A percentile compares a stretch with the other conserved stretches of the same genome.
Conservation (phyloP, 2,797 vertebrate genomes). For the Luscinia luscinia region DNA sequence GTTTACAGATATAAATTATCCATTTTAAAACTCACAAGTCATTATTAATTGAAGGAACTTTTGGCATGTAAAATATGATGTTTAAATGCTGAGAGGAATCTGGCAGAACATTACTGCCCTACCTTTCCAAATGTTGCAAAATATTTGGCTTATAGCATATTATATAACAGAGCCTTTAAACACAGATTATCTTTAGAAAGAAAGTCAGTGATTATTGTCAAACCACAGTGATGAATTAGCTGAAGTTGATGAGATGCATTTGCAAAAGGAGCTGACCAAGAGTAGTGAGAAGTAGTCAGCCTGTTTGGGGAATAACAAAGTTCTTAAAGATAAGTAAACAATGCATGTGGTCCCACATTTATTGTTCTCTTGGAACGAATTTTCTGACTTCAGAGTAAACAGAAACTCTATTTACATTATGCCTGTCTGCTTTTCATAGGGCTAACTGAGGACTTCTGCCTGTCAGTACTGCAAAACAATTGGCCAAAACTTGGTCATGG, state of each 20-base stretch:
- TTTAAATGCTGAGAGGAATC: slow-evolving; percentile 54
- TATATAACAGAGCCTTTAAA: slow-evolving; percentile 59
- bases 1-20: slow-evolving; percentile 28
- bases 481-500: not conserved
- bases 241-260: slow-evolving; percentile 42
- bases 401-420: slow-evolving; percentile 23
- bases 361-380: slow-evolving; percentile 32
- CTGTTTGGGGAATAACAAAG: slow-evolving; percentile 6
- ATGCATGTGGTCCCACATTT: not conserved
- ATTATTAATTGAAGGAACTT: slow-evolving; percentile 45
- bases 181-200: slow-evolving; percentile 55
- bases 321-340: slow-evolving; percentile 38
- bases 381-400: slow-evolving; percentile 46
- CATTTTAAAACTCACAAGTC: not conserved
- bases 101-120: slow-evolving; percentile 64
- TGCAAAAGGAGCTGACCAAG: slow-evolving; percentile 5
- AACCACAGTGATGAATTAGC: slow-evolving; percentile 49
- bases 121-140: slow-evolving; percentile 71
- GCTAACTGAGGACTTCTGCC: slow-evolving; percentile 10
- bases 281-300: not conserved
- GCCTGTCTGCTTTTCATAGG: not conserved
- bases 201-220: slow-evolving; percentile 45
- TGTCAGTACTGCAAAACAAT: not conserved
- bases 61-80: slow-evolving; percentile 45
- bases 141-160: slow-evolving; percentile 57